phyloP scores from a whole-genome alignment of 2,113 vertebrate genomes.

The Anolis carolinensis region DNA sequence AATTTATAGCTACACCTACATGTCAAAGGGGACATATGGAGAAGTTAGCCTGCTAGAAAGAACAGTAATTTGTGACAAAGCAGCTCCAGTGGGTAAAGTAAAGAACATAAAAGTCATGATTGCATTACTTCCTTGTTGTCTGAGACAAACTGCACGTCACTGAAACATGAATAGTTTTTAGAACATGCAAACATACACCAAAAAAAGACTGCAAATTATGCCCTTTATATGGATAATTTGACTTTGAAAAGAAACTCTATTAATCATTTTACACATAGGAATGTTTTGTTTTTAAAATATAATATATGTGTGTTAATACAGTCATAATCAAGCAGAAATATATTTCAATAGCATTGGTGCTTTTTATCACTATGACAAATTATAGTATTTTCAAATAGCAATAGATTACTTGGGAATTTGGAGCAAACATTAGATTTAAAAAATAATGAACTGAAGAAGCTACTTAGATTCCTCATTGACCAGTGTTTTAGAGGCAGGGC shows the following conservation, averaged over 20 bases:
- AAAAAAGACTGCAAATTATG: slow-evolving; percentile 1
- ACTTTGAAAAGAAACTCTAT: slow-evolving; percentile 31
- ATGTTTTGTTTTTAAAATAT: background rate
- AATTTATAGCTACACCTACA: slow-evolving; percentile 74
- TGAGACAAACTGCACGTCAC: slow-evolving; percentile 35
- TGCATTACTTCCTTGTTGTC: slow-evolving; percentile 37
- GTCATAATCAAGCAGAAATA: background rate
- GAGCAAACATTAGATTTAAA: slow-evolving; percentile 15
- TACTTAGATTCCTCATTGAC: background rate
- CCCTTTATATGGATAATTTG: background rate
- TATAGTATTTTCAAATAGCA: background rate
- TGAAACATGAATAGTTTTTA: slow-evolving; percentile 28
- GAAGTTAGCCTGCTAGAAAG: slow-evolving; percentile 65
- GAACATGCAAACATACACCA: background rate
- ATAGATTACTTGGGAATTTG: background rate
- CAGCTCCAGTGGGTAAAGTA: slow-evolving; percentile 46
- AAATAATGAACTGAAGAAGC: background rate
- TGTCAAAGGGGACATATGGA: slow-evolving; percentile 65
- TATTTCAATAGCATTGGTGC: slow-evolving; percentile 4
- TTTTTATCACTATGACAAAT: slow-evolving; percentile 6
- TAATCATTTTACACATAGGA: background rate
- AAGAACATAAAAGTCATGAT: slow-evolving; percentile 43
- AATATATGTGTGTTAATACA: background rate
- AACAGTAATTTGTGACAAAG: slow-evolving; percentile 72
- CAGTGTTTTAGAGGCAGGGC: background rate